Base-by-base conservation (phyloP, 2,797 vertebrate species). In the Naso thynnoides region DNA sequence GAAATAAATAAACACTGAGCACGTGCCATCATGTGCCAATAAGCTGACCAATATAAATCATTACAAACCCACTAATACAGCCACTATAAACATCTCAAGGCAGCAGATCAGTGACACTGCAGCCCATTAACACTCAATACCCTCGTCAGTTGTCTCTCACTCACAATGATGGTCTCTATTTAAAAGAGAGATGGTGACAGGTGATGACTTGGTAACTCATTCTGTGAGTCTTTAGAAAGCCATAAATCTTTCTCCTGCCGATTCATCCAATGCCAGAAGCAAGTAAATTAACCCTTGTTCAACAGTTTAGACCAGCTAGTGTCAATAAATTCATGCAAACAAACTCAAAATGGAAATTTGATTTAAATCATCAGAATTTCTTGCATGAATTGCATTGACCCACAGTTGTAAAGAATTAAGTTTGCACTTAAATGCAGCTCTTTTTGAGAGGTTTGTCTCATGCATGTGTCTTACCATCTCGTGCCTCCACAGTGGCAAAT, bases 71-170 rank as follows among this genome's bases (percentile, higher is more conserved):
- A 16, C 48, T n/a, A 4, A 44, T 7, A 47, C 16, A 53, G 10
- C 44, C 10, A 8, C 70, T 33, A 15, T 52, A 64, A 59, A 82
- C 64, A 71, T 10, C 36, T 70, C 8, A 5, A 66, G 26, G 78
- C 21, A 1, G 4, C 52, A 61, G 61, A 70, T 19, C 29, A 27
- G 62, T 58, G 47, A 39, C 31, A 56, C 1, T 24, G 53, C 19
- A 14, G 50, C 49, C 57, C 57, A 69, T 80, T 81, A 65, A 65
- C 60, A 59, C 41, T 69, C 71, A 63, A 66, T 63, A 68, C 73
- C 44, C 49, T 63, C 38, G 58, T 72, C 39, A 78, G 52, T 65
- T 72, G 69, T 72, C 62, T 75, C 54, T 52, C 15, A 31, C 15
- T n/a, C 36, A 74, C 62, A 60, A 44, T 56, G 73, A 82, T 58